These are phyloP conservation scores for human DNA, from an alignment of 2,113 vertebrate genomes.

Conservation along the genomic window DNA sequence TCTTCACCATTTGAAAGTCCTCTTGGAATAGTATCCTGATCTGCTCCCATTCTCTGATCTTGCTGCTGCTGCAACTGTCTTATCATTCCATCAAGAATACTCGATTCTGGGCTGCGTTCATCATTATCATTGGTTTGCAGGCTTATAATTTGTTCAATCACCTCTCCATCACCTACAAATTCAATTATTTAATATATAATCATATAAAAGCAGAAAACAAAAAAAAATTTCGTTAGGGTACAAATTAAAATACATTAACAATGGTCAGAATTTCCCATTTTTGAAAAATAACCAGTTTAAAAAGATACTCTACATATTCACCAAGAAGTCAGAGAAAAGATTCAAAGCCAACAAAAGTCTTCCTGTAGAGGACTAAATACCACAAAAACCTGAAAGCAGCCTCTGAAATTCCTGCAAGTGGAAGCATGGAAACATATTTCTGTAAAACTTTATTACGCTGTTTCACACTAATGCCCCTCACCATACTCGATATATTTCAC, in stretches of 20 bases:
- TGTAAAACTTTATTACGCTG: not conserved
- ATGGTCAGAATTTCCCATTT: not conserved
- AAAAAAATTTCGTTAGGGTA: not conserved
- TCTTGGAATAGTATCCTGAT: slow-evolving; percentile 70
- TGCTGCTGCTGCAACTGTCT: slow-evolving; percentile 91
- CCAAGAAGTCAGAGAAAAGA: not conserved
- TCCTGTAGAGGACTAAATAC: not conserved
- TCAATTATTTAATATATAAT: not conserved
- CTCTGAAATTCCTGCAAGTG: not conserved
- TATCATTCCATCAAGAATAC: slow-evolving; percentile 93
- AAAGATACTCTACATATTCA: not conserved
- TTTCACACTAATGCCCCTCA: not conserved
- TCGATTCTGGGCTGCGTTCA: slow-evolving; percentile 85
- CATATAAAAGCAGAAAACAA: not conserved
- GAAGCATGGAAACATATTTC: not conserved
- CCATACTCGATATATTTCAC: not conserved
- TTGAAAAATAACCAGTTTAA: not conserved
- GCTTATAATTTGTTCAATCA: slow-evolving; percentile 98
- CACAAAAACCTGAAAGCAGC: not conserved
- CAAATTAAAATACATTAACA: not conserved
- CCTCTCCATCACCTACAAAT: slow-evolving; percentile 92
- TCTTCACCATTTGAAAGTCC: slow-evolving; percentile 79
- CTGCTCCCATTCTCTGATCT: slow-evolving; percentile 83
- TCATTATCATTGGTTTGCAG: slow-evolving; percentile 92
- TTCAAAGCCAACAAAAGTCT: not conserved